A percentile compares a stretch with the other conserved stretches of the same genome.
These are phyloP conservation scores for Sclerurus mexicanus DNA, from an alignment of 2,113 vertebrate species.

Conservation along the genomic window DNA sequence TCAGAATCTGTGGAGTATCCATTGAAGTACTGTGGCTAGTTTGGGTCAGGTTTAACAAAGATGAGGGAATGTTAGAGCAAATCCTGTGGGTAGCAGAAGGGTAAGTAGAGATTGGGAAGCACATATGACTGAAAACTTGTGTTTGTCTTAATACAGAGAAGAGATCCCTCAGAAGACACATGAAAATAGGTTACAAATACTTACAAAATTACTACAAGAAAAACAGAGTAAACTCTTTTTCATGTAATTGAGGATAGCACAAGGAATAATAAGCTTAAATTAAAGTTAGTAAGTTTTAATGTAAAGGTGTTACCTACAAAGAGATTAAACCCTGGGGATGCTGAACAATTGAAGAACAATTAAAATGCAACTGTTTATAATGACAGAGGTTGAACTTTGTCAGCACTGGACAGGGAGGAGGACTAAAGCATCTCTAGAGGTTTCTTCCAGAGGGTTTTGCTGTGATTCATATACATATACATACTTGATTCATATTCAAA, in stretches of 20 bases:
- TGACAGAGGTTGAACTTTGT: neutral
- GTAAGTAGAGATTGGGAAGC: neutral
- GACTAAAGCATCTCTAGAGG: neutral
- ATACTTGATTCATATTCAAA: neutral
- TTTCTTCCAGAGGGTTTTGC: neutral
- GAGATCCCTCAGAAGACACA: neutral
- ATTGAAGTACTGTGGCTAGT: neutral
- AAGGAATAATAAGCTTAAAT: neutral
- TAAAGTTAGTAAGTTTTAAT: neutral
- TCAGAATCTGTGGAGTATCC: neutral
- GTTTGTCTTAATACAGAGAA: neutral
- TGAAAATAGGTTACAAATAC: neutral
- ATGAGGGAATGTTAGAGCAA: neutral
- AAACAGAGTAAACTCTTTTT: neutral
- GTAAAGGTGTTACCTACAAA: neutral
- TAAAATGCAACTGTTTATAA: neutral
- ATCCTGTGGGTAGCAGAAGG: neutral
- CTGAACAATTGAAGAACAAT: neutral
- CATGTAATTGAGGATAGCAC: neutral
- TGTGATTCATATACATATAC: neutral
- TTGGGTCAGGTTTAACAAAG: neutral
- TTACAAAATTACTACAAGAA: neutral
- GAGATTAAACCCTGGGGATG: neutral
- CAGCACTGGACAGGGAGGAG: neutral
- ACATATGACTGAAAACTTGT: neutral